Evolutionary conservation across 30 jellyfish, hydroid and myxozoan genomes (phyloP).

Genomic region (Turritopsis rubra): DNA sequence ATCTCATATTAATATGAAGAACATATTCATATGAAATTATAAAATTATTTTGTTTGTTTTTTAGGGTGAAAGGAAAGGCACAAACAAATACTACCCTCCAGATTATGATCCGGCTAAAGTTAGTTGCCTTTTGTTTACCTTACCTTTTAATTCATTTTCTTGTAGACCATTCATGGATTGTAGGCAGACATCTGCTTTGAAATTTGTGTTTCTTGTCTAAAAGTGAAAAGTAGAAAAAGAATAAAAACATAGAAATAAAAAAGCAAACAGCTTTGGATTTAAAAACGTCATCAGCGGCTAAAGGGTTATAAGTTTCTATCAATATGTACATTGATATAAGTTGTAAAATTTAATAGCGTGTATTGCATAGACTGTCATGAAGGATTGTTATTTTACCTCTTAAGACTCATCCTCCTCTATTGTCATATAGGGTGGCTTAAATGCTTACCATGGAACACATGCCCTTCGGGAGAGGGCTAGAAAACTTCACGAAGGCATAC

Average conservation of each 20-base stretch:
- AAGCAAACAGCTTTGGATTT: too few species aligned
- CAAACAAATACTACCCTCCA: conserved; percentile 96
- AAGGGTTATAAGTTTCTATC: too few species aligned
- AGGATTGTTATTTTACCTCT: too few species aligned
- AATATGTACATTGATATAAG: too few species aligned
- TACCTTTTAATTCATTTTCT: too few species aligned
- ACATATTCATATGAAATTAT: background rate
- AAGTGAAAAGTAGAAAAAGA: background rate
- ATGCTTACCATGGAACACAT: conserved; percentile 96
- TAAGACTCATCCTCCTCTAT: background rate
- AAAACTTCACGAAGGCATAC: conserved; percentile 89
- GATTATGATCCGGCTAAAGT: conserved; percentile 98
- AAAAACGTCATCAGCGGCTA: too few species aligned
- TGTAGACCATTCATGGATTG: too few species aligned
- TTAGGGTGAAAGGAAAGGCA: conserved; percentile 99
- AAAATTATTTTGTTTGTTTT: conserved; percentile 1
- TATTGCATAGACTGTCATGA: too few species aligned
- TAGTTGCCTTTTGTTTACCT: background rate
- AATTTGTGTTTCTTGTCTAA: too few species aligned
- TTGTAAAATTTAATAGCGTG: background rate
- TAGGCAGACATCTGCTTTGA: too few species aligned
- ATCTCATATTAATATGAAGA: too few species aligned
- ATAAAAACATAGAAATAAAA: background rate
- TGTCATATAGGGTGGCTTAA: conserved; percentile 68
- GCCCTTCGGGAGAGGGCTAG: conserved; percentile 97